Percentiles rank a stretch among this genome's conserved stretches.
Evolutionary conservation across 2,888 invertebrate species (phyloP).

Genomic region (Luffia ferchaultella): DNA sequence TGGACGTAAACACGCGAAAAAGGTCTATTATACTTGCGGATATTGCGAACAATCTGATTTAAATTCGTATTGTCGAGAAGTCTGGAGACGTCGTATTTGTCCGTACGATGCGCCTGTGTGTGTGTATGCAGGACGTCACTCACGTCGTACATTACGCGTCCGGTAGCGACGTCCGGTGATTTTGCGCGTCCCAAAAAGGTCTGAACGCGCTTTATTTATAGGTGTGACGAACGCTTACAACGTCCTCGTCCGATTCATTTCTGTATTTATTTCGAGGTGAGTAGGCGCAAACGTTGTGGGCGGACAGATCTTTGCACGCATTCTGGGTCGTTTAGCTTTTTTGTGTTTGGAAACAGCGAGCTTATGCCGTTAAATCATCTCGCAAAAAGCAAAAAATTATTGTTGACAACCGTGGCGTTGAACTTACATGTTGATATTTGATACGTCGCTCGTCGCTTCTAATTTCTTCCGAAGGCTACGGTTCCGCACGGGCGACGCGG

Average conservation of each 20-base stretch:
- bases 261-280: conserved; percentile 44
- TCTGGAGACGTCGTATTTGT: neutral
- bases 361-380: no score
- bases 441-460: neutral
- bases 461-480: conserved; percentile 13
- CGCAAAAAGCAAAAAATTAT: no score
- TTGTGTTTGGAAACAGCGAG: no score
- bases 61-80: conserved; percentile 19
- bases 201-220: conserved; percentile 58
- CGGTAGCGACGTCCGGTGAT: conserved; percentile 61
- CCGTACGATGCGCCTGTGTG: no score
- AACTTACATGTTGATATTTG: no score
- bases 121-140: neutral
- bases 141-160: conserved; percentile 40
- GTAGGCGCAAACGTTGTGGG: conserved; percentile 38
- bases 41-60: conserved; percentile 32
- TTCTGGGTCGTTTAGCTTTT: neutral
- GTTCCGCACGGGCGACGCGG: conserved; percentile 51
- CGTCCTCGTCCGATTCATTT: conserved; percentile 26
- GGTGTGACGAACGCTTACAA: conserved; percentile 45
- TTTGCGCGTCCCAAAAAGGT: conserved; percentile 62
- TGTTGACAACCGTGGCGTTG: no score
- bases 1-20: conserved; percentile 23
- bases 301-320: conserved; percentile 17
- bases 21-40: conserved; percentile 25